These are phyloP conservation scores for Amblyteles armatorius DNA, from an alignment of 2,888 invertebrate species.

Conservation along the genomic window DNA sequence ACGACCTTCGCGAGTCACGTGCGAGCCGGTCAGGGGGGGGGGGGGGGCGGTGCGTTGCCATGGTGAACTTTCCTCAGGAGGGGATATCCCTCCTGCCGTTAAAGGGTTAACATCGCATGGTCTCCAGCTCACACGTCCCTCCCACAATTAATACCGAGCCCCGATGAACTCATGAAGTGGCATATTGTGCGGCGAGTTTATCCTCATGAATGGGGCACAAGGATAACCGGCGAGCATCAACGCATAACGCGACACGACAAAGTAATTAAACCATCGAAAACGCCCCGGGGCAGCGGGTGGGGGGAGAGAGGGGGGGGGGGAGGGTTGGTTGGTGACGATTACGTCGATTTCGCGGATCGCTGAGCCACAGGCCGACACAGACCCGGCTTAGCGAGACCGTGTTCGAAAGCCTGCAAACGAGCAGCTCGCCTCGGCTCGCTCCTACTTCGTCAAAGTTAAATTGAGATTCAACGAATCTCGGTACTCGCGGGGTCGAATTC, in stretches of 20 bases:
- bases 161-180: background rate
- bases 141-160: background rate
- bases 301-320: no score
- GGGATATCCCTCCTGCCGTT: no score
- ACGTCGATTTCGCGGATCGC: conserved; percentile 1
- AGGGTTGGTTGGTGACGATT: background rate
- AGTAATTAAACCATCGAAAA: conserved; percentile 24
- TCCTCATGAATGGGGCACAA: background rate
- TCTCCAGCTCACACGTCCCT: no score
- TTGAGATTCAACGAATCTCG: conserved; percentile 55
- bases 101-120: no score
- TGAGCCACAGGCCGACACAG: background rate
- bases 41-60: no score
- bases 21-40: no score
- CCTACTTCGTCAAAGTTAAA: conserved; percentile 51
- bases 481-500: background rate
- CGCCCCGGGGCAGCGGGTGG: background rate
- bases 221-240: background rate
- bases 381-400: background rate
- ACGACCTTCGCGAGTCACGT: no score
- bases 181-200: conserved; percentile 13
- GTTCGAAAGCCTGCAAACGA: conserved; percentile 3
- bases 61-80: no score
- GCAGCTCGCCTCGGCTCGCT: background rate
- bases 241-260: conserved; percentile 5